Evolutionary conservation across 1,140 invertebrate species (phyloP), one percentile per base, ranked within the genome.

Genomic region (Drosophila kohkoa): DNA sequence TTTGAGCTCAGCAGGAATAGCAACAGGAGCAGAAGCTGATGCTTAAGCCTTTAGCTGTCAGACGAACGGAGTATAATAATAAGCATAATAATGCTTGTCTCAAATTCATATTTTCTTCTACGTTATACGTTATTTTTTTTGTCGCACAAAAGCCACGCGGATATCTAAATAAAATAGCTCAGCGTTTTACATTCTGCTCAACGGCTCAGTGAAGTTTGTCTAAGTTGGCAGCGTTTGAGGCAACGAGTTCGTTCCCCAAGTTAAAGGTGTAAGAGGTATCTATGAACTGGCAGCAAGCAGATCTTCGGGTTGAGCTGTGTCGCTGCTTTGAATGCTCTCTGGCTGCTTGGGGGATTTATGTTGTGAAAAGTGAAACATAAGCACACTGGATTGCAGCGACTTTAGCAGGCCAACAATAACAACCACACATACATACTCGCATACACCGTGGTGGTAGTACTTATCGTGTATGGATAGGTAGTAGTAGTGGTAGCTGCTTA

Each of bases 301-400:
- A 52, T 52, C 51, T 52, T 54, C 11, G 28, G 3, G 51, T n/a
- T 54, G 45, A 46, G 45, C 46, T 64, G 20, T 25, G n/a, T 20
- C 60, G 72, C 66, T 60, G 67, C 75, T 81, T 66, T 28, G 78
- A 68, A 72, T 87, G 85, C 45, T 13, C 46, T 13, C 20, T 28
- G 32, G 60, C 64, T 68, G 64, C 81, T 78, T 48, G 54, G 77
- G 79, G 83, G 83, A 87, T 87, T 87, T 88, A 88, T 88, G 83
- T 83, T 87, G 83, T 88, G 83, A 87, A 88, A 88, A 87, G 83
- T 87, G 83, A 87, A 87, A 87, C 80, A 86, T 86, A 86, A 86
- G 82, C 82, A 82, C 71, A 35, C 78, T 67, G 82, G 82, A 86
- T 86, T 86, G 82, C 82, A 86, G 70, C 67, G 75, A 78, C 79